phyloP scores from a whole-genome alignment of 2,113 vertebrate species.

The Speoplatyrhinus poulsoni region DNA sequence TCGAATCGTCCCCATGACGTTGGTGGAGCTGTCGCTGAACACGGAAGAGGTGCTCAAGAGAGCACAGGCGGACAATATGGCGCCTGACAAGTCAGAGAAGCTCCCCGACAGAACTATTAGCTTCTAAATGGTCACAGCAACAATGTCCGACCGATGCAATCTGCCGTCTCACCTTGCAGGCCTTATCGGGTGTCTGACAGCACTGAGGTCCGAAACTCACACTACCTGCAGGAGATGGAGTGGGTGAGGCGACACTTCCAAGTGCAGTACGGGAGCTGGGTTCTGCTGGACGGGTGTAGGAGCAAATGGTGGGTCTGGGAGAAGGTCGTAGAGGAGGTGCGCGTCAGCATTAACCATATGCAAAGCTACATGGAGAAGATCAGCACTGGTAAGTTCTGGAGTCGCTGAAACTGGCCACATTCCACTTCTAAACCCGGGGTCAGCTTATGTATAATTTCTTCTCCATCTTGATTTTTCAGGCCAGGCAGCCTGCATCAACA shows the following conservation, averaged over 20 bases:
- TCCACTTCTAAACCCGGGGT: neutral
- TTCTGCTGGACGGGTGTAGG: slow-evolving; percentile 76
- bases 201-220: slow-evolving; percentile 80
- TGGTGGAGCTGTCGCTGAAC: slow-evolving; percentile 85
- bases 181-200: slow-evolving; percentile 81
- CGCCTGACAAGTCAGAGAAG: slow-evolving; percentile 72
- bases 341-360: slow-evolving; percentile 76
- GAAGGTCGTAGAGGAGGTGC: slow-evolving; percentile 74
- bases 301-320: slow-evolving; percentile 92
- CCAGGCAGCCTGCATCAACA: slow-evolving; percentile 84
- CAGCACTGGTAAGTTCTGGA: slow-evolving; percentile 75
- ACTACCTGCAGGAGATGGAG: slow-evolving; percentile 77
- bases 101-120: neutral
- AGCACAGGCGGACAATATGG: slow-evolving; percentile 78
- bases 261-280: slow-evolving; percentile 87
- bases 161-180: slow-evolving; percentile 36
- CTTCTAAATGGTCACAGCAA: neutral
- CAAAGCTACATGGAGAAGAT: slow-evolving; percentile 84
- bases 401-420: neutral
- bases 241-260: slow-evolving; percentile 78
- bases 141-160: neutral
- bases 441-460: neutral
- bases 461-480: slow-evolving; percentile 64
- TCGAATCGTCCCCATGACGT: slow-evolving; percentile 84
- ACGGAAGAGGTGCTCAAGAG: slow-evolving; percentile 85